Evolutionary conservation across 2,113 vertebrate species (phyloP).

Genomic region (Cryptomyrus ogoouensis): DNA sequence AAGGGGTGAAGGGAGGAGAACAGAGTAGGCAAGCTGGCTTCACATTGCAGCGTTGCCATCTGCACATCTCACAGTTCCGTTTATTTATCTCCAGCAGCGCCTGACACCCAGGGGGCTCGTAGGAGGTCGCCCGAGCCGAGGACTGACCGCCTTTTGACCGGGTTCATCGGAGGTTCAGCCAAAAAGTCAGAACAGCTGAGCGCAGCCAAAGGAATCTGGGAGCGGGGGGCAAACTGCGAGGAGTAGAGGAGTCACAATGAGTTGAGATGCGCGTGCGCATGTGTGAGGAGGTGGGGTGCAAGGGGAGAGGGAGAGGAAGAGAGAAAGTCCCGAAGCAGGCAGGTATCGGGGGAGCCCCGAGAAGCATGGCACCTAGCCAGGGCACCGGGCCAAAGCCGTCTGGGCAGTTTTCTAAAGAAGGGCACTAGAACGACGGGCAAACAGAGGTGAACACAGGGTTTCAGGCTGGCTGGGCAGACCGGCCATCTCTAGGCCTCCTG

Average conservation of each 20-base stretch:
- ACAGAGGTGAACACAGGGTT: not conserved
- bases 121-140: not conserved
- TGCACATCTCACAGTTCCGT: slow-evolving; percentile 1
- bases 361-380: not conserved
- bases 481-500: not conserved
- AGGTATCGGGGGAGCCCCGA: not conserved
- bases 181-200: slow-evolving; percentile 4
- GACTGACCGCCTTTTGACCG: not conserved
- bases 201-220: slow-evolving; percentile 14
- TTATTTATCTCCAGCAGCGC: slow-evolving; percentile 15
- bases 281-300: not conserved
- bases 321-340: not conserved
- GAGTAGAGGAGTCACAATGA: not conserved
- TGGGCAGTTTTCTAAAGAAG: not conserved
- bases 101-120: slow-evolving; percentile 6
- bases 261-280: not conserved
- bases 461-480: not conserved
- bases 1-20: not conserved
- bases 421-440: not conserved
- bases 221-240: not conserved
- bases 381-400: not conserved
- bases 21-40: not conserved
- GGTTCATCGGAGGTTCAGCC: slow-evolving; percentile 23
- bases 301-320: not conserved
- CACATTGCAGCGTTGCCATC: not conserved